phyloP scores from a whole-genome alignment of 2,797 vertebrate species.

The Acrossocheilus wenchowensis region DNA sequence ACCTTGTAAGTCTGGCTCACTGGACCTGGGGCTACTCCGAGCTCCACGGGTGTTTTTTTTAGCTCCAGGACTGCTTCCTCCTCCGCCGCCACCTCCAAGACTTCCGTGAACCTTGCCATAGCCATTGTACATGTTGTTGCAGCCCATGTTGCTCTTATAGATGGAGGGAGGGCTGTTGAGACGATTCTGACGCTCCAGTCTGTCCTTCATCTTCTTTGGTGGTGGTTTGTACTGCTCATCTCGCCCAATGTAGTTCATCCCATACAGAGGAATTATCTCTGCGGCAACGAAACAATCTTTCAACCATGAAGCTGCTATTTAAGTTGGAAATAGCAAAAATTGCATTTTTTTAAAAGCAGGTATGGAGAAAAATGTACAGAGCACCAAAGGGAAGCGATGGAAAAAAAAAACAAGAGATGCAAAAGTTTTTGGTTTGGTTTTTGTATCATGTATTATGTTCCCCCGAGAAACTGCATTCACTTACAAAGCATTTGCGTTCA shows the following conservation, averaged over 20 bases:
- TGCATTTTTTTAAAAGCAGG: background rate
- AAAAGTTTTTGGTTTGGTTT: background rate
- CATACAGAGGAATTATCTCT: constrained; percentile 96
- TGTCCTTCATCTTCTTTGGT: constrained; percentile 93
- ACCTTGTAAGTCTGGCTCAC: constrained; percentile 90
- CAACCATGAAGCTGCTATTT: background rate
- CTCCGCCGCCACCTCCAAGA: constrained; percentile 70
- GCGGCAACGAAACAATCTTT: constrained; percentile 42
- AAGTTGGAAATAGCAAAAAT: background rate
- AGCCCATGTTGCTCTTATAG: constrained; percentile 86
- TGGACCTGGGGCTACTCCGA: constrained; percentile 92
- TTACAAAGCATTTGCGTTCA: background rate
- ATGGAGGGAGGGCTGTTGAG: constrained; percentile 91
- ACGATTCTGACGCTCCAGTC: constrained; percentile 92
- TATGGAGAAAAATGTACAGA: background rate
- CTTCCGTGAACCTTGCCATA: constrained; percentile 84
- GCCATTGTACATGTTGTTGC: constrained; percentile 86
- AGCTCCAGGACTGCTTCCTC: constrained; percentile 78
- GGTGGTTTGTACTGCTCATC: constrained; percentile 96
- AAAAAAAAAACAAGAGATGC: background rate
- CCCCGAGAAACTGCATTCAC: background rate
- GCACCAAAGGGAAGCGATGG: background rate
- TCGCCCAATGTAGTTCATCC: constrained; percentile 93
- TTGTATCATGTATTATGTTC: background rate
- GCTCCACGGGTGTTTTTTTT: constrained; percentile 90